phyloP scores from a whole-genome alignment of 2,797 vertebrate genomes.

The Meriones psammophilus region DNA sequence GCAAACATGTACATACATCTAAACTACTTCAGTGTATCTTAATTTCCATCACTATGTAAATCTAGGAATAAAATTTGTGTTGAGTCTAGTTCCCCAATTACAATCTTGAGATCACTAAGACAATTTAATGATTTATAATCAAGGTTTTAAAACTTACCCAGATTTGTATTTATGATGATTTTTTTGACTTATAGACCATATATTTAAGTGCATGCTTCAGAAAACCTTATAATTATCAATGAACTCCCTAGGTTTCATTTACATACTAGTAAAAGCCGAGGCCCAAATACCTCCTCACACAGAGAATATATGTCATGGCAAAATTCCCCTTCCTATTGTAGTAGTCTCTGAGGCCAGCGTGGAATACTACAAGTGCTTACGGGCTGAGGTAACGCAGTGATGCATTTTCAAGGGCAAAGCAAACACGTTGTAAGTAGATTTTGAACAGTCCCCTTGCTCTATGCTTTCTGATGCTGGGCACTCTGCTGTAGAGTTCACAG shows the following conservation, averaged over 20 bases:
- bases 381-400: background rate
- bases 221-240: background rate
- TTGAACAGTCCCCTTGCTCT: background rate
- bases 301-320: background rate
- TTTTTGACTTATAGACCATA: conserved; percentile 8
- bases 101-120: background rate
- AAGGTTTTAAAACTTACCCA: background rate
- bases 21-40: background rate
- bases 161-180: background rate
- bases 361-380: background rate
- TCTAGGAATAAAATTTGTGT: conserved; percentile 6
- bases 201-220: conserved; percentile 21
- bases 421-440: background rate
- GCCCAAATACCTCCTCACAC: background rate
- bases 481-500: background rate
- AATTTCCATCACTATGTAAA: background rate
- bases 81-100: background rate
- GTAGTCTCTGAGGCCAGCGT: background rate
- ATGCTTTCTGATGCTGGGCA: background rate
- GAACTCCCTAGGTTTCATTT: background rate
- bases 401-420: background rate
- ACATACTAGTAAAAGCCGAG: background rate
- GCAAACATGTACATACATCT: background rate
- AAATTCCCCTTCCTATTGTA: background rate
- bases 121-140: background rate